Evolutionary conservation across 2,113 vertebrate species (phyloP).

Genomic region (Hippopotamus amphibius): DNA sequence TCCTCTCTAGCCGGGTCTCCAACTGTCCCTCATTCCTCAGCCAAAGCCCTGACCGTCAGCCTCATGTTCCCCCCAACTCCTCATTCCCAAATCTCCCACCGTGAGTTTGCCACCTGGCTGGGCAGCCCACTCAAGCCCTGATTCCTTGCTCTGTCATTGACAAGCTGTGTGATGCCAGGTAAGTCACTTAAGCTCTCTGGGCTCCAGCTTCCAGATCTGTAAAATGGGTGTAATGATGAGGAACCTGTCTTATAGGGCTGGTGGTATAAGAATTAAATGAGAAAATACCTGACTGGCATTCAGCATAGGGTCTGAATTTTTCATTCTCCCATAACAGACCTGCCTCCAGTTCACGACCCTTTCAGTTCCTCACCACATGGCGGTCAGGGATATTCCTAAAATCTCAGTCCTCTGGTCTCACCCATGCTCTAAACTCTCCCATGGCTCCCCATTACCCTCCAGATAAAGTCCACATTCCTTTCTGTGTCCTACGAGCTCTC

Average conservation of each 20-base stretch:
- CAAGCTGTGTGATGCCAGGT: constrained; percentile 43
- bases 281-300: fast-evolving
- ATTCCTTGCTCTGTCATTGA: background rate
- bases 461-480: background rate
- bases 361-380: background rate
- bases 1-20: background rate
- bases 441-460: background rate
- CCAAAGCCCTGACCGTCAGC: background rate
- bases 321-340: background rate
- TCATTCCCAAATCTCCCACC: background rate
- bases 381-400: background rate
- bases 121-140: background rate
- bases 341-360: background rate
- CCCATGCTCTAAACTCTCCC: background rate
- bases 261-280: background rate
- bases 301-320: background rate
- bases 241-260: fast-evolving
- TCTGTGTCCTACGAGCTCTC: background rate
- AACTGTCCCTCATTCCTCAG: background rate
- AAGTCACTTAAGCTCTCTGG: background rate
- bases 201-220: background rate
- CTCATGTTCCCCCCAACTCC: background rate
- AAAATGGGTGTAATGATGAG: background rate
- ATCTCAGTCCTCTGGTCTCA: background rate
- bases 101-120: background rate